phyloP scores from a whole-genome alignment of 2,797 vertebrate species.

The Sebastes nivosus region DNA sequence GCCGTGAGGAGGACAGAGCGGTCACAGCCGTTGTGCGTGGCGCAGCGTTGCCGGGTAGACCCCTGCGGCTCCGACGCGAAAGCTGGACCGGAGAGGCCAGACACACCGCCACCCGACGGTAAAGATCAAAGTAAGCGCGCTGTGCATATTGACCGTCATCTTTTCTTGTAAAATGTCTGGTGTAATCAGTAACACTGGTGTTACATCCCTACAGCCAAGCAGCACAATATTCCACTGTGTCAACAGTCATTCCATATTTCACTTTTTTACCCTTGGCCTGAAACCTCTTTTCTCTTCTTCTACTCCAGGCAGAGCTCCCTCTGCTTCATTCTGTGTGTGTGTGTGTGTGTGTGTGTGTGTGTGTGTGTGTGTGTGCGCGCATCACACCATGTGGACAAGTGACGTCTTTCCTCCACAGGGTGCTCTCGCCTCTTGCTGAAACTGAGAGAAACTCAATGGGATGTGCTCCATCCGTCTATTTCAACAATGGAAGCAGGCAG shows the following conservation, averaged over 20 bases:
- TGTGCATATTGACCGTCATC: too few species aligned
- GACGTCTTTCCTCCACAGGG: constrained; percentile 18
- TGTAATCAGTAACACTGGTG: too few species aligned
- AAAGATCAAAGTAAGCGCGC: too few species aligned
- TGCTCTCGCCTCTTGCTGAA: neutral
- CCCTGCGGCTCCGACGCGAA: too few species aligned
- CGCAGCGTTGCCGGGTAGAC: too few species aligned
- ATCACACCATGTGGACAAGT: constrained; percentile 22
- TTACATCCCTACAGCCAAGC: too few species aligned
- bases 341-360: neutral
- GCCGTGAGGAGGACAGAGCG: too few species aligned
- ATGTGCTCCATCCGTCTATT: constrained; percentile 1
- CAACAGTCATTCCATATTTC: neutral
- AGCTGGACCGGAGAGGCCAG: too few species aligned
- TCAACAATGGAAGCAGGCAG: neutral
- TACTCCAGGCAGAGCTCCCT: neutral
- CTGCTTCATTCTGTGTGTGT: neutral
- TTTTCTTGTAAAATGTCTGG: too few species aligned
- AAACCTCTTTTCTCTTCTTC: constrained; percentile 8
- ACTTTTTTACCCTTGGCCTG: neutral
- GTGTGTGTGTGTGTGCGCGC: neutral
- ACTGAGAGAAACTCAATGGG: constrained; percentile 23
- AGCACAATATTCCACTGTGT: neutral
- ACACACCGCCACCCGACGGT: too few species aligned
- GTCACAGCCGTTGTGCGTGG: too few species aligned